These are phyloP conservation scores for Neodiprion lecontei DNA, from an alignment of 1,140 invertebrate species.

Conservation along the genomic window DNA sequence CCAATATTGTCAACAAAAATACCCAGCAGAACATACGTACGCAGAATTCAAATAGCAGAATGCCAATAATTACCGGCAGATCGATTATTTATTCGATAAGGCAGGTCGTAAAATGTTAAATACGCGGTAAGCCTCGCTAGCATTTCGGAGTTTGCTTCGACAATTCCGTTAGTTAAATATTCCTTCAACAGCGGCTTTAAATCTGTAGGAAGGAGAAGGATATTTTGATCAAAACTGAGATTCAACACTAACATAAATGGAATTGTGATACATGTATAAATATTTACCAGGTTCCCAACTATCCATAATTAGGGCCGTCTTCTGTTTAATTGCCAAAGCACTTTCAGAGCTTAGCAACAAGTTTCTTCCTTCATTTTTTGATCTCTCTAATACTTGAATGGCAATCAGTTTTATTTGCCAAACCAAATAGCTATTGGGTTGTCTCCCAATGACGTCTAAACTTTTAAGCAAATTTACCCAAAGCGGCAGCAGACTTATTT, in stretches of 20 bases:
- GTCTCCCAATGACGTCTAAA: conserved; percentile 44
- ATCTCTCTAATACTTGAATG: conserved; percentile 56
- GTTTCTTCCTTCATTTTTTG: conserved; percentile 41
- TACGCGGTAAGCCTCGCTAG: conserved; percentile 63
- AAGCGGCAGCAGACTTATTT: conserved; percentile 78
- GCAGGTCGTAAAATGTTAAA: conserved; percentile 69
- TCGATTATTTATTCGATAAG: conserved; percentile 36
- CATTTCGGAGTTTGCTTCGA: conserved; percentile 42
- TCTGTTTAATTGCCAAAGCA: conserved; percentile 66
- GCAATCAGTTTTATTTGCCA: conserved; percentile 74
- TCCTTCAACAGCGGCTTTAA: conserved; percentile 57
- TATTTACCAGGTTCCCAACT: conserved; percentile 61
- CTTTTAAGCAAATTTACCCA: conserved; percentile 77
- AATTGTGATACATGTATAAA: conserved; percentile 27
- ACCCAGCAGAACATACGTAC: no score
- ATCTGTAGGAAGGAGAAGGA: conserved; percentile 37
- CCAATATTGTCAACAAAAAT: not conserved
- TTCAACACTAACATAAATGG: conserved; percentile 16
- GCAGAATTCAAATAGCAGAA: no score
- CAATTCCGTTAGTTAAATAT: conserved; percentile 54
- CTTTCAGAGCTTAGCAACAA: conserved; percentile 58
- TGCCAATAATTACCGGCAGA: not conserved
- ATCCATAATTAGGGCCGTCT: conserved; percentile 62
- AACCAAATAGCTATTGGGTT: conserved; percentile 62
- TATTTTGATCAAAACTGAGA: conserved; percentile 16